Evolutionary conservation across 2,888 invertebrate genomes (phyloP).

Genomic region (Hirtodrosophila cameraria): DNA sequence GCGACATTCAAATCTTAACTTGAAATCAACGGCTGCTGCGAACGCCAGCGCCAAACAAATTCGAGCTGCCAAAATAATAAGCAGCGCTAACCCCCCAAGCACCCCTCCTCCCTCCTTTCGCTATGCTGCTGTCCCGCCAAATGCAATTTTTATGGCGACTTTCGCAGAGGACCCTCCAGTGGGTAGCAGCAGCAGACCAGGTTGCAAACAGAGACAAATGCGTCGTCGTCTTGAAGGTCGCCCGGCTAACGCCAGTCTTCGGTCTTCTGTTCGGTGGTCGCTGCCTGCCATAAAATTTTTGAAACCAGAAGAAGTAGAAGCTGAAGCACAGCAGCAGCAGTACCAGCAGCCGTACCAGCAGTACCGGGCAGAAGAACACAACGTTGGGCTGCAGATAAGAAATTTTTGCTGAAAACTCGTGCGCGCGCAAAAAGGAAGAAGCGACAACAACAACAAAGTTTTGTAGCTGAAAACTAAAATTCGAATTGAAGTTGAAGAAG

Average conservation of each 20-base stretch:
- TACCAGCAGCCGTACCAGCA: too few species aligned
- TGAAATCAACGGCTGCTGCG: constrained; percentile 80
- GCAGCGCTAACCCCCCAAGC: constrained; percentile 28
- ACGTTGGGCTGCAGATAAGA: constrained; percentile 65
- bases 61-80: constrained; percentile 81
- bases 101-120: background rate
- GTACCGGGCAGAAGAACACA: constrained; percentile 12
- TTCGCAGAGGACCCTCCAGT: constrained; percentile 30
- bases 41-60: constrained; percentile 74
- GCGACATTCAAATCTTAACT: constrained; percentile 83
- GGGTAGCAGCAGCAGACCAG: too few species aligned
- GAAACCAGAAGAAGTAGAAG: too few species aligned
- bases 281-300: constrained; percentile 71
- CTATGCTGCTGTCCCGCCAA: constrained; percentile 11
- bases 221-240: constrained; percentile 58
- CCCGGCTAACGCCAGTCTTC: constrained; percentile 58
- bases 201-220: constrained; percentile 62
- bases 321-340: too few species aligned
- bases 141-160: constrained; percentile 50
- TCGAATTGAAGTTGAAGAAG: background rate
- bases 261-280: constrained; percentile 22
- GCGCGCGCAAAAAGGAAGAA: constrained; percentile 74
- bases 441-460: constrained; percentile 40
- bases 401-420: constrained; percentile 79
- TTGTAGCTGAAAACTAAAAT: constrained; percentile 17